These are phyloP conservation scores for Zelostemma sp. DNA, from an alignment of 1,140 invertebrate genomes.

Conservation along the genomic window DNA sequence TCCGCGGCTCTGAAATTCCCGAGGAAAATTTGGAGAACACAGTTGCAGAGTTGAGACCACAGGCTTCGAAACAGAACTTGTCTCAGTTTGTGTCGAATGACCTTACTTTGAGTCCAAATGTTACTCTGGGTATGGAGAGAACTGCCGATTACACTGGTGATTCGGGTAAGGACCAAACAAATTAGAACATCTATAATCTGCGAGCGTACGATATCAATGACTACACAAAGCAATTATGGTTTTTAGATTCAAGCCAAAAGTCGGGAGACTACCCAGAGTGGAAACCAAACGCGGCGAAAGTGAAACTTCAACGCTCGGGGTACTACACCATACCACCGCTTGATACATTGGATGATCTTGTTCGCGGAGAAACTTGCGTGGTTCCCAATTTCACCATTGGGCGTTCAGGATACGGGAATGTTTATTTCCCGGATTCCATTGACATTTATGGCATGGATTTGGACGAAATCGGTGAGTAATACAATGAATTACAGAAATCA, in stretches of 20 bases:
- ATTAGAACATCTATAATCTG: no score
- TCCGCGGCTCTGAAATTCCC: constrained; percentile 25
- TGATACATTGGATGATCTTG: constrained; percentile 73
- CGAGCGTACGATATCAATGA: no score
- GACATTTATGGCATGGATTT: constrained; percentile 92
- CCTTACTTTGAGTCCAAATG: constrained; percentile 21
- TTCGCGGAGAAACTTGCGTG: constrained; percentile 79
- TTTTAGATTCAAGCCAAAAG: no score
- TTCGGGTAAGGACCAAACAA: constrained; percentile 18
- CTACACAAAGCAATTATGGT: no score
- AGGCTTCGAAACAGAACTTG: constrained; percentile 16
- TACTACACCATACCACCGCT: constrained; percentile 83
- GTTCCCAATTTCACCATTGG: constrained; percentile 94
- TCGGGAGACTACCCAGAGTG: no score
- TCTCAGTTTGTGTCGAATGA: constrained; percentile 2
- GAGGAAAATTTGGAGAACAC: constrained; percentile 48
- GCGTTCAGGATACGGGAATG: constrained; percentile 90
- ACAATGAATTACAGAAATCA: constrained; percentile 15
- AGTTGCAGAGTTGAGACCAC: constrained; percentile 45
- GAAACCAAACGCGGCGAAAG: constrained; percentile 73
- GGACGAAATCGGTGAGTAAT: constrained; percentile 81
- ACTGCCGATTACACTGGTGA: constrained; percentile 29
- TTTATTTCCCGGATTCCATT: constrained; percentile 88
- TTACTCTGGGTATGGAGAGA: constrained; percentile 24
- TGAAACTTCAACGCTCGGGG: constrained; percentile 77